phyloP scores from a whole-genome alignment of 2,113 vertebrate species.

The Acinonyx jubatus region DNA sequence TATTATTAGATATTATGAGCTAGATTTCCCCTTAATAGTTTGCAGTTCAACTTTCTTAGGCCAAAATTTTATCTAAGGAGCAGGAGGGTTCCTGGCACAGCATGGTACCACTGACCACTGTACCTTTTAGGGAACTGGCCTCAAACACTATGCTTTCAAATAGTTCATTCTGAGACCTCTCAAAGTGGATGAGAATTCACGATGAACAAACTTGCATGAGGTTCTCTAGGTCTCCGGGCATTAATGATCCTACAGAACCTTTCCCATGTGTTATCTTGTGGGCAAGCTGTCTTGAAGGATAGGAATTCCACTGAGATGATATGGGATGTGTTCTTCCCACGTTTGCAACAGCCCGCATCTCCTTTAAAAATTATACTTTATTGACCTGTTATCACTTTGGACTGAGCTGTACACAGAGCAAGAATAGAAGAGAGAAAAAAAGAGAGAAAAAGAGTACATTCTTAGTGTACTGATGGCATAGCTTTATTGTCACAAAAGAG shows the following conservation, averaged over 20 bases:
- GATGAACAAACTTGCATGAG: neutral
- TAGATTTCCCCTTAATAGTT: neutral
- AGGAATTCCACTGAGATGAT: conserved; percentile 1
- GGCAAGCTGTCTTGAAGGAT: neutral
- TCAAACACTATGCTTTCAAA: neutral
- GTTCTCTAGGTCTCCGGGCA: neutral
- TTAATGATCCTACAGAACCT: neutral
- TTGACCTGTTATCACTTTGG: conserved; percentile 14
- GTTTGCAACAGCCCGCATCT: neutral
- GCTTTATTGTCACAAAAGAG: conserved; percentile 13
- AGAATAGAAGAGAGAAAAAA: neutral
- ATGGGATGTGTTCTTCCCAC: neutral
- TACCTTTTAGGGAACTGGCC: neutral
- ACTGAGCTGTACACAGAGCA: neutral
- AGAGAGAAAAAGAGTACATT: neutral
- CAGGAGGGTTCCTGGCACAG: neutral
- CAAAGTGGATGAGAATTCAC: neutral
- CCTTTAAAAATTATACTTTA: neutral
- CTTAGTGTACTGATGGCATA: neutral
- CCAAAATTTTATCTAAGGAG: neutral
- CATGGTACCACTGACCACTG: neutral
- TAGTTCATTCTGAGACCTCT: neutral
- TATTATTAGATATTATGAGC: neutral
- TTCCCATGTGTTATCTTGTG: neutral
- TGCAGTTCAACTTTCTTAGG: neutral